Evolutionary conservation across 2,888 invertebrate species (phyloP).

Genomic region (Nymphalis polychloros): DNA sequence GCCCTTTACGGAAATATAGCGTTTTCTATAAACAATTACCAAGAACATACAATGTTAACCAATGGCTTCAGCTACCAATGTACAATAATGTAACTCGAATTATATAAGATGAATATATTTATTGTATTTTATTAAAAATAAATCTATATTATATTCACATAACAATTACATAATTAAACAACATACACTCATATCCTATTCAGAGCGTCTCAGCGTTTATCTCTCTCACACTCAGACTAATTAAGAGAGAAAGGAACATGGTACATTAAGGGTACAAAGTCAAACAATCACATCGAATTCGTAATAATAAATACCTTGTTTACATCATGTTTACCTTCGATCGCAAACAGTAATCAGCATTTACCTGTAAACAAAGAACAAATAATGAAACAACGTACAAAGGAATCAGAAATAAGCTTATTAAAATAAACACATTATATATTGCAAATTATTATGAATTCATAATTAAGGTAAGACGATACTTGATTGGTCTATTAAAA

Average conservation of each 20-base stretch:
- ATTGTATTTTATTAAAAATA: too few species aligned
- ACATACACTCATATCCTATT: not conserved
- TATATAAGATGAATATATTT: too few species aligned
- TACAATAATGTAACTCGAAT: too few species aligned
- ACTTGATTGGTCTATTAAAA: not conserved
- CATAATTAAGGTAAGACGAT: slow-evolving; percentile 7
- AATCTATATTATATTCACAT: too few species aligned
- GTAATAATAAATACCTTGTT: slow-evolving; percentile 18
- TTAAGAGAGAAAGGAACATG: slow-evolving; percentile 13
- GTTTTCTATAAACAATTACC: too few species aligned
- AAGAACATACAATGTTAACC: too few species aligned
- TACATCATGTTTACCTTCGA: slow-evolving; percentile 26
- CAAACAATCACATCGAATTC: slow-evolving; percentile 12
- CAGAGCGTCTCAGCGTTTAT: not conserved
- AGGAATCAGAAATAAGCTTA: not conserved
- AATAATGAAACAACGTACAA: slow-evolving; percentile 25
- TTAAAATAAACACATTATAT: not conserved
- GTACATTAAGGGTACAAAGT: slow-evolving; percentile 1
- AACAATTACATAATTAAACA: not conserved
- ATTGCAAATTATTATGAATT: not conserved
- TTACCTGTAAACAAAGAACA: slow-evolving; percentile 39
- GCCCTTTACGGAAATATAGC: too few species aligned
- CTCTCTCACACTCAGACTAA: not conserved
- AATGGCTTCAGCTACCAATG: too few species aligned
- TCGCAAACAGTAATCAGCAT: slow-evolving; percentile 30